Percentiles rank a stretch among this genome's conserved stretches.
phyloP scores from a whole-genome alignment of 2,113 vertebrate genomes.

The Hoplias malabaricus region DNA sequence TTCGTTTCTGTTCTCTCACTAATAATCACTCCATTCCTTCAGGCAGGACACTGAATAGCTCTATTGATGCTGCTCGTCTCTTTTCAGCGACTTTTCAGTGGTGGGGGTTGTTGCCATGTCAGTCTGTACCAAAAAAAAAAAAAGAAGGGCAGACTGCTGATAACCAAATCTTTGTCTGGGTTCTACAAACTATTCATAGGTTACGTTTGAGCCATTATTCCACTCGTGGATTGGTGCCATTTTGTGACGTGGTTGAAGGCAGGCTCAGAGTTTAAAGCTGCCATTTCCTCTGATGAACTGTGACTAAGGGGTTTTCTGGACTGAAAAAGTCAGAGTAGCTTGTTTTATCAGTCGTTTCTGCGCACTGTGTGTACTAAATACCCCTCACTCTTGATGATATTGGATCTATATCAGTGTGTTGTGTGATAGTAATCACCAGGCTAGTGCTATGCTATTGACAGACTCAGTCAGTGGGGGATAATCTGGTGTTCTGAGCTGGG shows the following conservation, averaged over 20 bases:
- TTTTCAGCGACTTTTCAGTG: constrained; percentile 13
- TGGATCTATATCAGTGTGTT: neutral
- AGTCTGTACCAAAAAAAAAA: constrained; percentile 28
- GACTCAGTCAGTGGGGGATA: constrained; percentile 30
- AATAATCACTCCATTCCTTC: constrained; percentile 15
- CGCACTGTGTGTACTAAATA: neutral
- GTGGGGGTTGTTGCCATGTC: constrained; percentile 17
- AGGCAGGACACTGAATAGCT: constrained; percentile 29
- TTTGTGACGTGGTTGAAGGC: neutral
- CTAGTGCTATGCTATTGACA: neutral
- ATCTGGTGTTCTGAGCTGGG: constrained; percentile 41
- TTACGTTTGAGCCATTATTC: neutral
- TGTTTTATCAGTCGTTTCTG: too few species aligned
- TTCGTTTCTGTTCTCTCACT: constrained; percentile 27
- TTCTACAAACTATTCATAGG: constrained; percentile 13
- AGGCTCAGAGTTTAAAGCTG: neutral
- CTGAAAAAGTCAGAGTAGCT: neutral
- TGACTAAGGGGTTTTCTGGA: neutral
- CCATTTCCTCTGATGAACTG: neutral
- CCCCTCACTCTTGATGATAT: neutral
- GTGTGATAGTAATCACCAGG: neutral
- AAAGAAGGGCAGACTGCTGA: neutral
- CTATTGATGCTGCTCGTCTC: constrained; percentile 20
- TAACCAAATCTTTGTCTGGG: constrained; percentile 42
- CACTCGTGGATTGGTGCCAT: neutral